These are phyloP conservation scores for Dissostichus mawsoni DNA, from an alignment of 2,113 vertebrate genomes.

Conservation along the genomic window DNA sequence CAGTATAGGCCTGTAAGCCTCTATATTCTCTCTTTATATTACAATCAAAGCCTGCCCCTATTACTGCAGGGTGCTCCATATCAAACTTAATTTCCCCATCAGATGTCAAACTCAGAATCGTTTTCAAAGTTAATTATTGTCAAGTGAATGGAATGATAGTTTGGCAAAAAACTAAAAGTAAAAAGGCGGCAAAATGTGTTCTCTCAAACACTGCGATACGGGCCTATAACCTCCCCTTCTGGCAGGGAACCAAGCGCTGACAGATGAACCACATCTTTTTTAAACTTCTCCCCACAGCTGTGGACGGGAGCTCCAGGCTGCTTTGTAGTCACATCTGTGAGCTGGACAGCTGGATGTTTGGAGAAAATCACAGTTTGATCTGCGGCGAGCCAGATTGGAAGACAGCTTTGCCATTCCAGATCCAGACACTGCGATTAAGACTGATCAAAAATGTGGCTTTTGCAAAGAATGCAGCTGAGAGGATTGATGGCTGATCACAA, in stretches of 20 bases:
- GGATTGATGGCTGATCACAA: constrained; percentile 47
- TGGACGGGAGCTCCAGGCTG: constrained; percentile 65
- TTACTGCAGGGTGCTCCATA: constrained; percentile 9
- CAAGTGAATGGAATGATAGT: constrained; percentile 19
- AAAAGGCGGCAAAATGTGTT: constrained; percentile 32
- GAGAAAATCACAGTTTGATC: constrained; percentile 79
- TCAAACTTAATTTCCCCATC: constrained; percentile 32
- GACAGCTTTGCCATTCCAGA: constrained; percentile 58
- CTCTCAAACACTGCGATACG: constrained; percentile 39
- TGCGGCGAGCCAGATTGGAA: constrained; percentile 58
- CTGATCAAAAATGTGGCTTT: constrained; percentile 70
- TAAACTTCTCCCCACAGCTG: constrained; percentile 78
- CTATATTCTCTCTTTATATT: constrained; percentile 1
- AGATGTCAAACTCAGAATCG: constrained; percentile 40
- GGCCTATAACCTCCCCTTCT: constrained; percentile 48
- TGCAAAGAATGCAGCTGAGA: constrained; percentile 21
- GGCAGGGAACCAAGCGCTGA: constrained; percentile 65
- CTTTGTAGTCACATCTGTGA: constrained; percentile 83
- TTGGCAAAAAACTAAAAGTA: neutral
- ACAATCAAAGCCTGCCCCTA: neutral
- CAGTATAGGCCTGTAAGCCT: neutral
- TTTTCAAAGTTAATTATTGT: constrained; percentile 29
- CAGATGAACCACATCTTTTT: constrained; percentile 75
- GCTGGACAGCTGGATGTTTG: constrained; percentile 75
- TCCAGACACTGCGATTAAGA: constrained; percentile 61